Evolutionary conservation across 2,888 invertebrate species (phyloP).

Genomic region (Mechanitis mazaeus): DNA sequence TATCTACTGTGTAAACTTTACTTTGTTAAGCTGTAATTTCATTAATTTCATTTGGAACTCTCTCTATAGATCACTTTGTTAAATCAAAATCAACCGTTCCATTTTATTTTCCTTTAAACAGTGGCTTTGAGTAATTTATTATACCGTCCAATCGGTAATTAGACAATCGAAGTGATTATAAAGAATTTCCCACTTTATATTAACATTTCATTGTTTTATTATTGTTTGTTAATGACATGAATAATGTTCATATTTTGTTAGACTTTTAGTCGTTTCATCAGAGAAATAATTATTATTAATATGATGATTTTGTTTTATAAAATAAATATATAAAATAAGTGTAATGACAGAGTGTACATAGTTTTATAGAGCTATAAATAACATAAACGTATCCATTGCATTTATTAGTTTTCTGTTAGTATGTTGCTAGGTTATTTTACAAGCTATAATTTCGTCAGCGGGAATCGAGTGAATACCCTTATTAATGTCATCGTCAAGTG

Average conservation of each 20-base stretch:
- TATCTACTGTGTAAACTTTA: slow-evolving; percentile 38
- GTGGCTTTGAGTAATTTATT: slow-evolving; percentile 17
- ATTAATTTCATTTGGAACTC: slow-evolving; percentile 41
- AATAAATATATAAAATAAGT: background rate
- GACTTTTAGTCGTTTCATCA: background rate
- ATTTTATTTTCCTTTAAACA: slow-evolving; percentile 21
- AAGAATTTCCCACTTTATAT: slow-evolving; percentile 9
- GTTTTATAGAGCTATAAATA: background rate
- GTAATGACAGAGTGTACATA: background rate
- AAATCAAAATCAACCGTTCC: slow-evolving; percentile 16
- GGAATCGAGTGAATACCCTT: slow-evolving; percentile 33
- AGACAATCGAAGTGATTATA: slow-evolving; percentile 24
- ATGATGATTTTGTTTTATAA: background rate
- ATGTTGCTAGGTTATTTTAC: slow-evolving; percentile 6
- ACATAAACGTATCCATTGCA: background rate
- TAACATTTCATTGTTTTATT: slow-evolving; percentile 4
- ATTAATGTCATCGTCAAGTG: slow-evolving; percentile 31
- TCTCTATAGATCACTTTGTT: slow-evolving; percentile 20
- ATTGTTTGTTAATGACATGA: background rate
- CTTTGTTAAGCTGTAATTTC: slow-evolving; percentile 46
- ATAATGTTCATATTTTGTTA: background rate
- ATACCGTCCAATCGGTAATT: slow-evolving; percentile 21
- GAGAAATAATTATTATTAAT: no score
- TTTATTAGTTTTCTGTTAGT: background rate
- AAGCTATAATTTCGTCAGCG: slow-evolving; percentile 5